Conservation (phyloP, 23 tunicate species). For the Aplidium turbinatum region DNA sequence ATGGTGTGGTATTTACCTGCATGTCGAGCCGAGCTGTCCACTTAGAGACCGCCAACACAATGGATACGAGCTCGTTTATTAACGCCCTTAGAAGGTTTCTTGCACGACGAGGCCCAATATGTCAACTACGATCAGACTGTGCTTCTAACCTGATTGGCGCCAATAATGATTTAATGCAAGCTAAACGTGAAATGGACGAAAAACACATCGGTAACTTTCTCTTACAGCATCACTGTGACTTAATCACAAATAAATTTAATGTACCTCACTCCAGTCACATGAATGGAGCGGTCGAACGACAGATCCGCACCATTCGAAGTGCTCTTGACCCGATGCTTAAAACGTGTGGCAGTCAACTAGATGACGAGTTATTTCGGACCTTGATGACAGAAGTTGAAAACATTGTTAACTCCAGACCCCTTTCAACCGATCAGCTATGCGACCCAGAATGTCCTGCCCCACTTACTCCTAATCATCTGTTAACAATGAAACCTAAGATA, state of each 20-base stretch:
- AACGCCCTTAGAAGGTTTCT: too few species aligned
- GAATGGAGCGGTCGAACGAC: slow-evolving; percentile 32
- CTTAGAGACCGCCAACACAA: too few species aligned
- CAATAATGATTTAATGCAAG: background rate
- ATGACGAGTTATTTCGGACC: slow-evolving; percentile 18
- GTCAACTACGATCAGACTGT: too few species aligned
- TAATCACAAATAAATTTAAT: slow-evolving; percentile 15
- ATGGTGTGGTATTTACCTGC: too few species aligned
- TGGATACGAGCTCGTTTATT: too few species aligned
- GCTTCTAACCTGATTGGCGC: too few species aligned
- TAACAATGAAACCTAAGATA: slow-evolving; percentile 22
- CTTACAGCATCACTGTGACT: slow-evolving; percentile 5
- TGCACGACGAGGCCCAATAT: too few species aligned
- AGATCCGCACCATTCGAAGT: slow-evolving; percentile 22
- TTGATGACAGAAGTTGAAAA: slow-evolving; percentile 25
- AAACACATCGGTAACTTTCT: too few species aligned
- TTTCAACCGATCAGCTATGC: background rate
- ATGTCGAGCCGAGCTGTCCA: too few species aligned
- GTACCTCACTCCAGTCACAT: slow-evolving; percentile 21
- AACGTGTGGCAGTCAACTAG: slow-evolving; percentile 2
- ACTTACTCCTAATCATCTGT: slow-evolving; percentile 35
- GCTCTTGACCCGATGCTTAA: background rate
- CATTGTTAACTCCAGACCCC: slow-evolving; percentile 22
- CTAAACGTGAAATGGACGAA: background rate
- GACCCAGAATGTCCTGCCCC: slow-evolving; percentile 7